Conservation (phyloP, 2,888 invertebrate species). For the Cerastoderma edule region DNA sequence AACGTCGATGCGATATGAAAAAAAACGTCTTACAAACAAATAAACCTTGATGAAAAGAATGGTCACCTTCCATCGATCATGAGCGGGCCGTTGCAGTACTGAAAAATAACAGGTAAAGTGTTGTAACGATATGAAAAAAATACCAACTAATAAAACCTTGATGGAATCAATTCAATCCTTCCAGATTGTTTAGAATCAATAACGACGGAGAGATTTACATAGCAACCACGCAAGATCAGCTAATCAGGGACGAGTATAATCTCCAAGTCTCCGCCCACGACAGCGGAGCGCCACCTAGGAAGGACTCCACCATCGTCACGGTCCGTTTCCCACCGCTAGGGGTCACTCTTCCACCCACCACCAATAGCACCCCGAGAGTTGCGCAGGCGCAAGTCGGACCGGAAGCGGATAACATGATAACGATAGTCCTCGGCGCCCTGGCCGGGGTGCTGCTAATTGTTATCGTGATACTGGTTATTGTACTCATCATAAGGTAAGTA, state of each 20-base stretch:
- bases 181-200: constrained; percentile 71
- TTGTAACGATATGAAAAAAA: too few relatives aligned
- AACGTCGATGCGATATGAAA: too few relatives aligned
- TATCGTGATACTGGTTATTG: constrained; percentile 64
- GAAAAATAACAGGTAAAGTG: too few relatives aligned
- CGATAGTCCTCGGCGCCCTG: constrained; percentile 59
- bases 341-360: constrained; percentile 23
- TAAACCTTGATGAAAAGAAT: too few relatives aligned
- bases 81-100: too few relatives aligned
- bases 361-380: constrained; percentile 17
- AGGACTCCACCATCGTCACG: constrained; percentile 59
- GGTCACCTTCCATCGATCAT: too few relatives aligned
- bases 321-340: constrained; percentile 66
- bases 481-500: constrained; percentile 68
- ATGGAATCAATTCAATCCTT: too few relatives aligned
- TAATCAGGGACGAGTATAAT: constrained; percentile 57
- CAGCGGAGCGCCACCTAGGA: constrained; percentile 66
- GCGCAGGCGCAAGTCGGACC: not conserved
- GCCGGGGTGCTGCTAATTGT: constrained; percentile 64
- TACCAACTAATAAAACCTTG: too few relatives aligned
- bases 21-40: too few relatives aligned
- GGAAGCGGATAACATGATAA: constrained; percentile 51
- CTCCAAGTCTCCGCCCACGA: constrained; percentile 69
- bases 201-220: constrained; percentile 64
- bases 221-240: constrained; percentile 47